Evolutionary conservation across 2,797 vertebrate species (phyloP), one percentile per base, ranked within the genome.

Genomic region (Dermochelys coriacea): DNA sequence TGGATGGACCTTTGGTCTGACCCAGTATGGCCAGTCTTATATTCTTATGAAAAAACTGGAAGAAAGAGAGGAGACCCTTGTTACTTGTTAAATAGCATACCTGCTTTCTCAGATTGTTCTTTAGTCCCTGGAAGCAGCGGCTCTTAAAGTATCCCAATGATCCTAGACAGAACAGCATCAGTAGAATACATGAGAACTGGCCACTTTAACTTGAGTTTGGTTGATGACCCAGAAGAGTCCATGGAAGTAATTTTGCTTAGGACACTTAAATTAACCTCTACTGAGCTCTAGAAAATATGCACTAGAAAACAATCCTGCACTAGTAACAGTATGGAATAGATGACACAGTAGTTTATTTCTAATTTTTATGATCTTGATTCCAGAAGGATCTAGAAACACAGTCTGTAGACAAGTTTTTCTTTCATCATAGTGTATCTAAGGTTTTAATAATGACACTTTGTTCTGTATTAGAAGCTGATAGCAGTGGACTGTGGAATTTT

Each of bases 11-110:
- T 41, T 41, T 41, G 41, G 41, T 41, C 41, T 41, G 41, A 41
- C 41, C 41, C 41, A 41, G 5, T 41, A 41, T 41, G 41, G 41
- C 41, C 41, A 41, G 41, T 41, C 41, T 41, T 41, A 41, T 5
- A 41, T 41, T 41, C 41, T 41, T 41, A 41, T 41, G 41, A 41
- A 91, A 93, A 96, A 9, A 93, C 57, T 84, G 82, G 85, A 95
- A 96, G 45, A 88, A 94, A 94, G 91, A 77, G 50, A 84, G 37
- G 68, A 94, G 88, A 86, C 37, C 86, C 85, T 96, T 94, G 79
- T 85, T 95, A 91, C 59, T 94, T 64, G 52, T 83, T 87, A 93
- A 95, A 94, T 59, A 81, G 41, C 47, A 78, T 91, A 89, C 79
- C 45, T 91, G 41, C 79, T 97, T 95, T 94, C 77, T 88, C 84